phyloP scores from a whole-genome alignment of 37 sponge, comb jelly and placozoan genomes.

The Amphimedon queenslandica region DNA sequence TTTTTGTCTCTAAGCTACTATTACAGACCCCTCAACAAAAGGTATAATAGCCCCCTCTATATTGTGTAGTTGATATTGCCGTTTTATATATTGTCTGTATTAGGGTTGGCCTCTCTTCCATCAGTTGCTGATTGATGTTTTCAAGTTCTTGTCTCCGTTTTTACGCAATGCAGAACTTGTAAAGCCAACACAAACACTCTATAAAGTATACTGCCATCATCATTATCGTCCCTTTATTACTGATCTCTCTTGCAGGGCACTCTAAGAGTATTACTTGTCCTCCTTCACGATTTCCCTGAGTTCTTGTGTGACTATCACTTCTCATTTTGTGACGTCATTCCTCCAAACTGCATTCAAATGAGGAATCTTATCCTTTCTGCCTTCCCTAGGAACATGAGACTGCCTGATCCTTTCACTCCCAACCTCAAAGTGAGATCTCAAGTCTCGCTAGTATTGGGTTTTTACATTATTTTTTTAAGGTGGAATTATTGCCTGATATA shows the following conservation, averaged over 20 bases:
- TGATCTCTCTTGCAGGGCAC: slow-evolving; percentile 67
- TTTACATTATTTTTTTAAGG: slow-evolving; percentile 41
- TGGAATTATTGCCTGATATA: slow-evolving; percentile 94
- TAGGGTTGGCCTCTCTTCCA: slow-evolving; percentile 98
- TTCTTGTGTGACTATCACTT: slow-evolving; percentile 99
- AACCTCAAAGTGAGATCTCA: slow-evolving; percentile 79
- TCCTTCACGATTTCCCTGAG: slow-evolving; percentile 99
- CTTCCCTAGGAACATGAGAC: slow-evolving; percentile 97
- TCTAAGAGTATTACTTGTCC: slow-evolving; percentile 91
- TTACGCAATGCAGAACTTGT: slow-evolving; percentile 96
- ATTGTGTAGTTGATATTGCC: neutral
- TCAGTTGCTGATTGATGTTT: slow-evolving; percentile 91
- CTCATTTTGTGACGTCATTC: slow-evolving; percentile 98
- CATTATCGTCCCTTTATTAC: neutral
- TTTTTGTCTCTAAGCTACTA: slow-evolving; percentile 84
- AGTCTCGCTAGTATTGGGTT: neutral
- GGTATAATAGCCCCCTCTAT: slow-evolving; percentile 27
- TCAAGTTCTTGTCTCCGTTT: slow-evolving; percentile 96
- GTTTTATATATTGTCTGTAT: neutral
- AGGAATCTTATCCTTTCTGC: slow-evolving; percentile 98
- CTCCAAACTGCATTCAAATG: slow-evolving; percentile 99
- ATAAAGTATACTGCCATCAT: slow-evolving; percentile 64
- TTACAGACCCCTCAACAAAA: slow-evolving; percentile 87
- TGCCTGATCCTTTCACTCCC: slow-evolving; percentile 99
- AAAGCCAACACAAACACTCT: slow-evolving; percentile 86